Base-by-base conservation (phyloP, 2,113 vertebrate species). In the Ifrita kowaldi region DNA sequence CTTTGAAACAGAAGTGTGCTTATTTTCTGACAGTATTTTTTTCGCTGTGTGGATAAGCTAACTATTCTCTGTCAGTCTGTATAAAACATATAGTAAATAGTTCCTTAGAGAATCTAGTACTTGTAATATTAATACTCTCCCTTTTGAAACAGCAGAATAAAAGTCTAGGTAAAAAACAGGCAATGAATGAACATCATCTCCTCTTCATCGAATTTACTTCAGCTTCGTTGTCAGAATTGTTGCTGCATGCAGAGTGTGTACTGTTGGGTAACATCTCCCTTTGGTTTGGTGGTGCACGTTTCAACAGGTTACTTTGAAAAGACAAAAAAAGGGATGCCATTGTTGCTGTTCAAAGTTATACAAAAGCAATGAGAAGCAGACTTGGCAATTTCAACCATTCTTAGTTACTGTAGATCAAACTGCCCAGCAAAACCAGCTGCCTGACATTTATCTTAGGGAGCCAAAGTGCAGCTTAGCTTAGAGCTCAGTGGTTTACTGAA, bases 191-290 rank as follows among this genome's bases (percentile, higher is more conserved):
- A 44, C 11, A 52, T 37, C 1, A 1, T 68, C 23, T 65, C 9
- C 42, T 87, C 15, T 64, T 59, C 24, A 46, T 13, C 0, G 2
- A 49, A 64, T 28, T 76, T 49, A 35, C 26, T 47, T 56, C 22
- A 60, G 14, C 42, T 22, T 52, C 26, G 3, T 33, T 75, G 21
- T 82, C 53, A 60, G 53, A 85, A n/a, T 6, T 42, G 49, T 22
- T 76, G 37, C 42, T 39, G 8, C 13, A 3, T 6, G 52, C 32
- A 35, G 27, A 74, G 6, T 1, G 6, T 1, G 1, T 6, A 4
- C 22, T 27, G 19, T 22, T 47, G n/a, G 21, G 21, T 18, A 60
- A 18, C 41, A n/a, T 11, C 11, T 91, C 32, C 49, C 24, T 47
- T 41, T n/a, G 18, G 28, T 55, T 63, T 79, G 56, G 47, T 37